Base-by-base conservation (phyloP, 2,797 vertebrate genomes). In the Hippoglossus hippoglossus region DNA sequence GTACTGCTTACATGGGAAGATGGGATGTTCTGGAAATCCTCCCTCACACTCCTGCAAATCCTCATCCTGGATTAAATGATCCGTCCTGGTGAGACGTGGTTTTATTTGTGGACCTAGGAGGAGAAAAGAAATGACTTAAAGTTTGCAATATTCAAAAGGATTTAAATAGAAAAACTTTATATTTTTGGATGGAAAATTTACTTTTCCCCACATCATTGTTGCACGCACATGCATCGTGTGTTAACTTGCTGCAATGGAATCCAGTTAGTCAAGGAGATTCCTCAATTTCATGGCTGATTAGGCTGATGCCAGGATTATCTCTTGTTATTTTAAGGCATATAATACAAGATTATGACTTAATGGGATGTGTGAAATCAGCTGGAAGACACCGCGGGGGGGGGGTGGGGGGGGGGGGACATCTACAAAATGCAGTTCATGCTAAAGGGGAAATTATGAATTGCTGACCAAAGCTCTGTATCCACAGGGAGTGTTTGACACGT, bases 321-420 rank as follows among this genome's bases (percentile, higher is more conserved):
- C 80, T 67, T 81, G 89, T 92, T 92, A 91, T 93, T 93, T 91
- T 89, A 93, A 90, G 78, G 86, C 82, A 92, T 84, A 92, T 88
- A 91, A 88, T 86, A 82, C 79, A 87, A 89, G 90, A 91, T 90
- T 90, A 89, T 72, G 72, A 84, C 78, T 80, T 89, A 92, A 90
- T 89, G 79, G 81, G 91, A 92, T 93, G 67, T 90, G 92, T 91
- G 91, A 92, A 92, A 89, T 92, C 90, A 92, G 77, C 53, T 87
- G 86, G 87, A 92, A 93, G 81, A 82, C 71, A 78, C 75, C 16
- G 22, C 44, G 72, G 77, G 71, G 47, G 64, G 79, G 78, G 71
- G 46, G n/a, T n/a, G n/a, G n/a, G n/a, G n/a, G 47, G 79, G 78
- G 71, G 46, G 55, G 55, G 85, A 71, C 79, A 80, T 79, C 59